Base-by-base conservation (phyloP, 2,797 vertebrate genomes). In the Xerus rutilus region DNA sequence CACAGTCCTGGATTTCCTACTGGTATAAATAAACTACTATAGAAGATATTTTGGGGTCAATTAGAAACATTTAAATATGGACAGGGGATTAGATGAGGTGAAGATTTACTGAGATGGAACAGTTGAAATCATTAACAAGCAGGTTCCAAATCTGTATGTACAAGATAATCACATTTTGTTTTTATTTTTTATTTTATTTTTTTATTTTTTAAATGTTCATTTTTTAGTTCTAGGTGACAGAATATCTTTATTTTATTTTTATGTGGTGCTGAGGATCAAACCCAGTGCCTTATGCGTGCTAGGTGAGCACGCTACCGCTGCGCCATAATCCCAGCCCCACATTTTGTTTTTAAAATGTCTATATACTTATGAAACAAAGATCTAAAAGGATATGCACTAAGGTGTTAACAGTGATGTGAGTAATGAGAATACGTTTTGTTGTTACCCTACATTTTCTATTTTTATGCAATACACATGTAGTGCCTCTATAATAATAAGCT, bases 61-160 rank as follows among this genome's bases (percentile, higher is more conserved):
- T 28, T 90, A 47, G 72, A 67, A 88, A 73, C 73, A 12, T 86
- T 82, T 86, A 54, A 62, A 82, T 57, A 70, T 85, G 28, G 76
- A 59, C 7, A 90, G 49, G 15, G 49, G 65, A 57, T 77, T 76
- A 86, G 73, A 77, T 86, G 67, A 74, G 35, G 15, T 94, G 39
- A 85, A 86, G 72, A 35, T 84, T 76, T 73, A 67, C 70, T 83
- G 32, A 74, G 49, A 73, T 21, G 18, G 85, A 83, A 64, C 89
- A 64, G 32, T 88, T 62, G 93, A 96, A 83, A 76, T 91, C 47
- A 54, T 81, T 88, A 88, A 77, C 84, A 86, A 83, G 43, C 7
- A 39, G 69, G 17, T 86, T 72, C 35, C 13, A 47, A 96, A 96
- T 76, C 20, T 11, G 25, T 65, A 73, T 47, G 32, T 86, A 70